These are phyloP conservation scores for Huso huso DNA, from an alignment of 2,797 vertebrate genomes.

Conservation along the genomic window DNA sequence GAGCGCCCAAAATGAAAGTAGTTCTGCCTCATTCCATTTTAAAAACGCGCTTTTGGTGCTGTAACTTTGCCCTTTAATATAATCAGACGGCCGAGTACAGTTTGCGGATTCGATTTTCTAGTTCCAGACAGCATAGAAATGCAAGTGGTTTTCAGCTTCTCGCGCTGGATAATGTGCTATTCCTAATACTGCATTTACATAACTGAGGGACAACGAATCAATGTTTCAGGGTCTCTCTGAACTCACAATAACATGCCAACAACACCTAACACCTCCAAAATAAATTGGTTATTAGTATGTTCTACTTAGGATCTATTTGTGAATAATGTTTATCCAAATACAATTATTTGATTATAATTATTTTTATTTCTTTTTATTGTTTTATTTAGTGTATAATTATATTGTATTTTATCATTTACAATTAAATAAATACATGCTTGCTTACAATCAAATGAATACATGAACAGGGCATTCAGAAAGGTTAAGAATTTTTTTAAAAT, in stretches of 20 bases:
- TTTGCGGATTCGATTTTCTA: constrained; percentile 60
- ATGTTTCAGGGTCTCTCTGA: constrained; percentile 51
- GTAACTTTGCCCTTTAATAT: neutral
- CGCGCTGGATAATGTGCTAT: constrained; percentile 57
- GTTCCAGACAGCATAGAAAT: constrained; percentile 64
- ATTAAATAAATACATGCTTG: too few species aligned
- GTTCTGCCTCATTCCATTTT: neutral
- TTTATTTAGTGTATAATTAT: too few species aligned
- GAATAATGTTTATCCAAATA: constrained; percentile 53
- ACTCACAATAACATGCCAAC: constrained; percentile 42
- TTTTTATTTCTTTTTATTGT: too few species aligned
- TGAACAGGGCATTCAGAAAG: too few species aligned
- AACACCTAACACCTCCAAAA: constrained; percentile 28
- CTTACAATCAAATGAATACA: too few species aligned
- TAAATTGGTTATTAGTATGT: too few species aligned
- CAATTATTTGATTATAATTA: constrained; percentile 19
- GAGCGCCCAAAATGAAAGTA: neutral
- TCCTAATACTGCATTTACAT: constrained; percentile 64
- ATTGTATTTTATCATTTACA: too few species aligned
- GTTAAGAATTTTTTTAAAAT: too few species aligned
- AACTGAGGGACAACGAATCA: constrained; percentile 60
- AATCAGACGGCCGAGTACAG: neutral
- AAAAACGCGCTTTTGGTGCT: neutral
- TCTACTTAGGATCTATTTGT: constrained; percentile 36
- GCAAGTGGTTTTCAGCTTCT: constrained; percentile 47